Conservation (phyloP, 2,797 vertebrate genomes). For the Columba guinea region DNA sequence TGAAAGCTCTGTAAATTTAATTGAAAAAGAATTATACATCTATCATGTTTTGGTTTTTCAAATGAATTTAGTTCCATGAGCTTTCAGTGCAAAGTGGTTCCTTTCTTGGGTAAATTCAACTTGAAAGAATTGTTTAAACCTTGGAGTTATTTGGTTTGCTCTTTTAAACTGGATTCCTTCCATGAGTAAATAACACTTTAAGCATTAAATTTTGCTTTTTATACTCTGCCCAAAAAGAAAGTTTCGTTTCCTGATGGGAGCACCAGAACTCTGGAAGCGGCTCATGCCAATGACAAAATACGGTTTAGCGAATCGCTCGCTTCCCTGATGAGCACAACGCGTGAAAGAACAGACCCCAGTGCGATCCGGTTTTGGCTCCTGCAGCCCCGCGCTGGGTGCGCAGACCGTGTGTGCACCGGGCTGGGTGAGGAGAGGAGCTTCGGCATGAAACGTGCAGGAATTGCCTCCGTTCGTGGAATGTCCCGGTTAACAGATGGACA, state of each 20-base stretch:
- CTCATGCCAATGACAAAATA: no score
- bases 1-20: slow-evolving; percentile 9
- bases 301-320: fast-evolving
- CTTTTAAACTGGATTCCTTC: background rate
- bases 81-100: background rate
- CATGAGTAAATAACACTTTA: background rate
- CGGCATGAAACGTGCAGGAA: no score
- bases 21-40: background rate
- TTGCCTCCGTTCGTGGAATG: fast-evolving
- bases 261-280: background rate
- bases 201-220: background rate
- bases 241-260: background rate
- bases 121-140: background rate
- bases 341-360: no score
- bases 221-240: background rate
- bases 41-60: background rate
- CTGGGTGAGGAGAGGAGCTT: background rate
- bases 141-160: background rate
- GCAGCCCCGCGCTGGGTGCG: no score
- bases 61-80: background rate
- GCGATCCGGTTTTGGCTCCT: no score
- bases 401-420: fast-evolving
- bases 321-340: background rate
- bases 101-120: background rate
- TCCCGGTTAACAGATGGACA: fast-evolving